Evolutionary conservation across 1,140 invertebrate genomes (phyloP).

Genomic region (Rhagoletis pomonella): DNA sequence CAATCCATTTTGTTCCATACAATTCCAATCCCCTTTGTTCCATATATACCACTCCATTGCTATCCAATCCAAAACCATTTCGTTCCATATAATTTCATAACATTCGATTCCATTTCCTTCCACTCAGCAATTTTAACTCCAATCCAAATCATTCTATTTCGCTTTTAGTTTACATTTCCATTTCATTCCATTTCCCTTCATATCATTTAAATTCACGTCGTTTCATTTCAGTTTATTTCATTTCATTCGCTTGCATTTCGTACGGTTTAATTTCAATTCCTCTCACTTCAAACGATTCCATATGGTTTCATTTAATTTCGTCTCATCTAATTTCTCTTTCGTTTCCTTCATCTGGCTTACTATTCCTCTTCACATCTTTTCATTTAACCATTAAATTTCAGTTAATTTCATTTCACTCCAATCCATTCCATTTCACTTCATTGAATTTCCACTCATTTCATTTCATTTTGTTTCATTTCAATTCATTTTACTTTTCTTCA

Average conservation of each 20-base stretch:
- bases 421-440: neutral
- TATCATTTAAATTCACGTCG: neutral
- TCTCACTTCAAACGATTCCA: neutral
- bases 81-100: too few species aligned
- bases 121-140: too few species aligned
- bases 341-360: neutral
- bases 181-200: too few species aligned
- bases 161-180: too few species aligned
- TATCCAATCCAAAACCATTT: too few species aligned
- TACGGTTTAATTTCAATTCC: too few species aligned
- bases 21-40: too few species aligned
- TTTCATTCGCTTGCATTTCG: neutral
- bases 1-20: too few species aligned
- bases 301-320: neutral
- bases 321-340: neutral
- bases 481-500: neutral
- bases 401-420: neutral
- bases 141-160: too few species aligned
- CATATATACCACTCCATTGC: too few species aligned
- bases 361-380: neutral
- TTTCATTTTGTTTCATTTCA: neutral
- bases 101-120: too few species aligned
- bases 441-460: neutral
- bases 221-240: neutral
- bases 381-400: neutral